Conservation (phyloP, 2,113 vertebrate species). For the Anolis sagrei region DNA sequence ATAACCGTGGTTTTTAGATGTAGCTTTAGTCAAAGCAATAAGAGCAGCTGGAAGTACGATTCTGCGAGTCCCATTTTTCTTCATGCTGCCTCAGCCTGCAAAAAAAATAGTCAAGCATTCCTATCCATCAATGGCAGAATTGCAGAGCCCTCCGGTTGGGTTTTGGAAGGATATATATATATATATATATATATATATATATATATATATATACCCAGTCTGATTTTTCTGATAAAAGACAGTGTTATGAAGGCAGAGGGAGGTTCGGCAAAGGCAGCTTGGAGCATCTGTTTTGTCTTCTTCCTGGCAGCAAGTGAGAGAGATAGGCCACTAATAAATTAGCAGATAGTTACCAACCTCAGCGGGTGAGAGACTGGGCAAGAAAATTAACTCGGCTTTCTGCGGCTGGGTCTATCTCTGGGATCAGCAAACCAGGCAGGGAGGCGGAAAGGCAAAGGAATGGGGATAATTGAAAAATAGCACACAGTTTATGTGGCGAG, state of each 20-base stretch:
- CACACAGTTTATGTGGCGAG: no score
- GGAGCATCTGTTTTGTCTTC: not conserved
- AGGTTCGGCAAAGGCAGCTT: not conserved
- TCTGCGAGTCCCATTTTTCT: no score
- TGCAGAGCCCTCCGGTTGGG: not conserved
- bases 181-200: not conserved
- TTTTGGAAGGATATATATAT: not conserved
- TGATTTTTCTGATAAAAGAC: not conserved
- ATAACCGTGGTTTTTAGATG: no score
- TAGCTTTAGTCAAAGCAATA: no score
- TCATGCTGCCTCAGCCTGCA: not conserved
- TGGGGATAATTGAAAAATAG: no score
- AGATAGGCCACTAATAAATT: not conserved
- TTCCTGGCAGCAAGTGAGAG: not conserved
- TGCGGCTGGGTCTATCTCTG: no score
- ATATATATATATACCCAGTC: not conserved
- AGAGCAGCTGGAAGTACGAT: no score
- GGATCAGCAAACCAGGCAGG: no score
- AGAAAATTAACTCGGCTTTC: no score
- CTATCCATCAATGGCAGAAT: not conserved
- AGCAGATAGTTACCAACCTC: not conserved
- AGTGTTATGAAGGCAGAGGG: not conserved
- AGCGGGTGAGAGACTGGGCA: no score
- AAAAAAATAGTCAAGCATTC: not conserved
- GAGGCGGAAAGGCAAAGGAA: no score